Base-by-base conservation (phyloP, 2,113 vertebrate species). In the Cyprinus carpio region DNA sequence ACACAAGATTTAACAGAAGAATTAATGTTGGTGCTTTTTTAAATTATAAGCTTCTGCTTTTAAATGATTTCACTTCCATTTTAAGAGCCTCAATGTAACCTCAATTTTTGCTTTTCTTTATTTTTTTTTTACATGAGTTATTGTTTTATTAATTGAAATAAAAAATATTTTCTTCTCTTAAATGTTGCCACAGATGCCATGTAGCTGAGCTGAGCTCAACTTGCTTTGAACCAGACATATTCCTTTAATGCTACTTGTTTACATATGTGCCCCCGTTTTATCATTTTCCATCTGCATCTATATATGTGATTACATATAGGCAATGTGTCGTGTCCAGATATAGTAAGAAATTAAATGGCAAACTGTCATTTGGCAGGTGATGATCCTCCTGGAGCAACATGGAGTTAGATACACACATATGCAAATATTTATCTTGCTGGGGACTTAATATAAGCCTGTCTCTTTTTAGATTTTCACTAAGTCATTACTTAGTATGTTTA, bases 231-330 rank as follows among this genome's bases (percentile, higher is more conserved):
- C 0, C 4, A 23, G 31, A 37, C 18, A 23, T 37, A 37, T 71
- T 71, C 8, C 31, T 37, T 37, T 71, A 37, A 37, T 20, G 31
- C 18, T 2, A 37, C 31, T 71, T 71, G 31, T 37, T 69, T 69
- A 23, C 64, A 67, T 37, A 69, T 69, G 2, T 69, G 15, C 6
- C 15, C 64, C 27, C 6, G 58, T 67, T 31, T 67, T 67, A 46
- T 9, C 40, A 67, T 34, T 34, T 69, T 71, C 67, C 31, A 71
- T 37, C 65, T 69, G 31, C 18, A 8, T 75, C 25, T 75, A 46
- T 75, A 11, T 76, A 54, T 76, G 46, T 77, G 51, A 56, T 11
- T 69, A 37, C 65, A 34, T 37, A 69, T 69, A 56, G 75, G 27
- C 10, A 49, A 56, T 34, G 27, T 56, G 27, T 77, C 75, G 34